Evolutionary conservation across 2,113 vertebrate species (phyloP), one percentile per base, ranked within the genome.

Genomic region (Aspidoscelis tigris): DNA sequence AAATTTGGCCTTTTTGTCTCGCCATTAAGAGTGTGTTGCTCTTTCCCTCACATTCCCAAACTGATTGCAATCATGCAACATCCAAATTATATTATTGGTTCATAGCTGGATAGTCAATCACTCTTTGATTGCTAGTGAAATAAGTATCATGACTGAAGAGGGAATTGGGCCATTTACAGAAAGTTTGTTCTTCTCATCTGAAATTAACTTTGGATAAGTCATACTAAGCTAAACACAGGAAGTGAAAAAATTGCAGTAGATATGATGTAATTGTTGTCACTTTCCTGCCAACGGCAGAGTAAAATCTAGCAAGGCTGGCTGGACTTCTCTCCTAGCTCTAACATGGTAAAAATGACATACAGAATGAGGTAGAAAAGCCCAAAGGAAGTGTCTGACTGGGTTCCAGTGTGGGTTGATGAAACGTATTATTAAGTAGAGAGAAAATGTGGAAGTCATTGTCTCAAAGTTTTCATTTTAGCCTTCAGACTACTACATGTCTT

Each of bases 231-330:
- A 43, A 74, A 72, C 50, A 87, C 21, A 76, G 86, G 50, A 77
- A 81, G 72, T 66, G 64, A 47, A 82, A 83, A 85, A 84, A 87
- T 22, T 75, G 78, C 61, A 39, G 81, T 87, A 39, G 87, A 88
- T 84, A 83, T 69, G 0, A 85, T 90, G 90, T 83, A 55, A 64
- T 4, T 65, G 0, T 87, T 86, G 82, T 92, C 82, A 89, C 80
- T 75, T 18, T 73, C 86, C 64, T 92, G 90, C 82, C 87, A 90
- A 33, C 43, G 85, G 78, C 14, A 70, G 41, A 85, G 55, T 85
- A 85, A 91, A 89, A 86, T 78, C 20, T 72, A 91, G 80, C 81
- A 79, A 81, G 73, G 47, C 18, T 81, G 87, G 80, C 73, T 78
- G 10, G 0, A 1, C 3, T 39, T 66, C 84, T 74, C 12, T 55